Percentiles rank a stretch among this genome's conserved stretches.
These are phyloP conservation scores for Osedax frankpressi DNA, from an alignment of 2,888 invertebrate species.

Conservation along the genomic window DNA sequence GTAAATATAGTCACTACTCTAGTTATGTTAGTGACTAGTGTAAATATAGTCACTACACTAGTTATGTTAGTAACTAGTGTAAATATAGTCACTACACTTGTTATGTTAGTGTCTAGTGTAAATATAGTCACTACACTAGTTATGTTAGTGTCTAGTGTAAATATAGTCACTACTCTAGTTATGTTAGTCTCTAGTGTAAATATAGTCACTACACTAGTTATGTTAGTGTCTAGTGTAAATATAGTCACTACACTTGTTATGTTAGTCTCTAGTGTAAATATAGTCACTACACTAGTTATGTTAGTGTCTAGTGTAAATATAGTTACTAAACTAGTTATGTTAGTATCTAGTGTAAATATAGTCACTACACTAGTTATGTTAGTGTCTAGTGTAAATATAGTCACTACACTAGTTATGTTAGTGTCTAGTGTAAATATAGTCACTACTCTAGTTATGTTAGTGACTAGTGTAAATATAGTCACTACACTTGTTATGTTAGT, in stretches of 20 bases:
- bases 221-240: conserved; percentile 52
- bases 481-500: conserved; percentile 69
- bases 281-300: conserved; percentile 76
- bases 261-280: too few species aligned
- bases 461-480: conserved; percentile 52
- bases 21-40: conserved; percentile 59
- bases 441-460: conserved; percentile 72
- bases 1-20: conserved; percentile 69
- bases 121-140: conserved; percentile 71
- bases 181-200: too few species aligned
- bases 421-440: conserved; percentile 48
- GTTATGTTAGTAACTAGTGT: conserved; percentile 57
- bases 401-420: conserved; percentile 74
- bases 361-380: conserved; percentile 74
- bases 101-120: conserved; percentile 58
- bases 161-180: too few species aligned
- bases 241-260: too few species aligned
- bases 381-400: conserved; percentile 42
- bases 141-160: conserved; percentile 55
- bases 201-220: conserved; percentile 75
- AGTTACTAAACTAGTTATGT: too few species aligned
- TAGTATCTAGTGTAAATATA: too few species aligned
- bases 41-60: conserved; percentile 71
- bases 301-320: conserved; percentile 43
- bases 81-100: conserved; percentile 69